Base-by-base conservation (phyloP, 2,888 invertebrate genomes). In the Dasysyrphus albostriatus region DNA sequence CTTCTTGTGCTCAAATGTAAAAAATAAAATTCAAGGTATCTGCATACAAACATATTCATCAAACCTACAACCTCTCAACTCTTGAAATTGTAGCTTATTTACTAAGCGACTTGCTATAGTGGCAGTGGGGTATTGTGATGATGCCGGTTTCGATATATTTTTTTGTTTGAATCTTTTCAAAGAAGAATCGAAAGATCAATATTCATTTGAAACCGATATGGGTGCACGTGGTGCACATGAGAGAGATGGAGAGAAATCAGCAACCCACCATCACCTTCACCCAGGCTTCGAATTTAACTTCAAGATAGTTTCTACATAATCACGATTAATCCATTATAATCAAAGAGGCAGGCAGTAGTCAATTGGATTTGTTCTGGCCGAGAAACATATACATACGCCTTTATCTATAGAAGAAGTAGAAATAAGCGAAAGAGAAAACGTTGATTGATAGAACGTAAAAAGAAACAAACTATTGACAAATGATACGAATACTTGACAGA, bases 251-350 rank as follows among this genome's bases (percentile, higher is more conserved):
- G 47, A 44, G 9, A 24, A 44, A 63, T 61, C 42, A 61, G 8
- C 7, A 44, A 44, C n/a, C 14, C 42, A 42, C 5, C 39, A 39
- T 6, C 39, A 39, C n/a, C n/a, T n/a, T 14, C 61, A 61, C 34
- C n/a, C 32, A 65, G 32, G 32, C 44, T 19, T 8, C 24, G 24
- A 61, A 10, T 49, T 49, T 49, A 49, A 32, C 65, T 67, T 67
- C 14, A 32, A 70, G 69, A 75, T 79, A 39, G 5, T 63, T 72
- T 80, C 44, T 65, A 80, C 75, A 84, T 76, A 73, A 73, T 85
- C 84, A 85, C 76, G 84, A 85, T 74, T 73, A 61, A 77, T 81
- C 81, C 73, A 81, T 84, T 84, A 84, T 73, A 72, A 75, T 72
- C 67, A 37, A 16, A 34, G 56, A 65, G 54, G 65, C 29, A 32